These are phyloP conservation scores for Brachionus sp. DNA, from an alignment of 1,140 invertebrate genomes.

Conservation along the genomic window DNA sequence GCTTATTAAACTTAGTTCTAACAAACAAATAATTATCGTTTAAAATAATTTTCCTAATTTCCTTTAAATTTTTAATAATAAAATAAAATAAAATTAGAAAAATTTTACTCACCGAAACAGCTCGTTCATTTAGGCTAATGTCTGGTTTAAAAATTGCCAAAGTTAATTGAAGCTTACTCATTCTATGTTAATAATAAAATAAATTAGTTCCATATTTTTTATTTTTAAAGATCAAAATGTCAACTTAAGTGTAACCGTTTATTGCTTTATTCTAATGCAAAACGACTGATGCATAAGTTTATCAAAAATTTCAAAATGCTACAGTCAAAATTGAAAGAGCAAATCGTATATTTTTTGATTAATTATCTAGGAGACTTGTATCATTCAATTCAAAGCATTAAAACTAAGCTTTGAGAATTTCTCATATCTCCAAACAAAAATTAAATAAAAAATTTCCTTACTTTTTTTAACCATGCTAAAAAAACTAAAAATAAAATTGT, in stretches of 20 bases:
- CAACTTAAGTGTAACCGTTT: constrained; percentile 43
- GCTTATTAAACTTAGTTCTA: constrained; percentile 65
- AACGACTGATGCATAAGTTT: constrained; percentile 45
- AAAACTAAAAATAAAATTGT: not conserved
- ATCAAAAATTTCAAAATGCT: not conserved
- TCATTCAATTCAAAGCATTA: constrained; percentile 45
- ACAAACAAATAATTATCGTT: constrained; percentile 73
- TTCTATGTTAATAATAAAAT: constrained; percentile 9
- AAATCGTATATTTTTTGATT: not conserved
- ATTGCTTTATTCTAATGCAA: constrained; percentile 21
- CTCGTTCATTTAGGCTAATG: constrained; percentile 50
- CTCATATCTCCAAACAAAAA: constrained; percentile 45
- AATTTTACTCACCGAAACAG: constrained; percentile 50
- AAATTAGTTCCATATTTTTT: not conserved
- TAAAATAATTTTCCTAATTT: constrained; percentile 68
- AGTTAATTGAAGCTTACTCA: constrained; percentile 51
- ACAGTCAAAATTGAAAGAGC: not conserved
- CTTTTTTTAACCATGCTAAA: not conserved
- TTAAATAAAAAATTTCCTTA: not conserved
- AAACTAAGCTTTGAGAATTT: constrained; percentile 44
- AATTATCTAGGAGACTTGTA: constrained; percentile 44
- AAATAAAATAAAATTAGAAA: constrained; percentile 13
- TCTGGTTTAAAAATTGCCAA: constrained; percentile 56
- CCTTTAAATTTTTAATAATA: not conserved
- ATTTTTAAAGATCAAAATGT: not conserved